A percentile compares a stretch with the other conserved stretches of the same genome.
These are phyloP conservation scores for Ladona fulva DNA, from an alignment of 1,140 invertebrate species.

Conservation along the genomic window DNA sequence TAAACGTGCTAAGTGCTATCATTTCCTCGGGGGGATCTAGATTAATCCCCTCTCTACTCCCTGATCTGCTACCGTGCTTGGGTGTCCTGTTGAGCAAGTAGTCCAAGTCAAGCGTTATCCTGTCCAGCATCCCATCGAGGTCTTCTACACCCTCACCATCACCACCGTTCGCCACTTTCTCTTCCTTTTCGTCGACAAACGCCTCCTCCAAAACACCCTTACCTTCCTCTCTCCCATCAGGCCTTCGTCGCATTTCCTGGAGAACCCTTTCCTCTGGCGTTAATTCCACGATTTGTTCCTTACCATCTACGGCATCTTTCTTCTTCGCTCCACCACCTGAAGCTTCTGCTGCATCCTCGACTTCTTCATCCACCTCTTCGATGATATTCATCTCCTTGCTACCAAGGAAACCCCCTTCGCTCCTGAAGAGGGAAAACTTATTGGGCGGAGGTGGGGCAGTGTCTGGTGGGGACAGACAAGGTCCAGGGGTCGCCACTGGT, in stretches of 20 bases:
- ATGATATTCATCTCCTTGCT: neutral
- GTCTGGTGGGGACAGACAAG: neutral
- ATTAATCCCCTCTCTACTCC: neutral
- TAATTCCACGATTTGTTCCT: neutral
- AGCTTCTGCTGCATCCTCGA: neutral
- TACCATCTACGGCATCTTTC: neutral
- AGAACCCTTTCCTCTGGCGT: neutral
- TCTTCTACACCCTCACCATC: constrained; percentile 23
- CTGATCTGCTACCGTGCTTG: neutral
- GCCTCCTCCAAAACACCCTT: neutral
- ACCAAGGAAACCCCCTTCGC: neutral
- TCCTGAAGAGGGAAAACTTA: neutral
- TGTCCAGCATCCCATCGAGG: constrained; percentile 51
- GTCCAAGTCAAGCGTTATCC: constrained; percentile 64
- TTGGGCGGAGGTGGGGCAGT: neutral
- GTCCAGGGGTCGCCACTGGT: neutral
- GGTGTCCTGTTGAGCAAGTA: constrained; percentile 55
- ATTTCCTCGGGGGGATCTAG: neutral
- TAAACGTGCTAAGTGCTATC: neutral
- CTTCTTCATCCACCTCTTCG: neutral
- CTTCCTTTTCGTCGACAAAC: neutral
- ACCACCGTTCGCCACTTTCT: neutral
- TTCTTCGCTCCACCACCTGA: neutral
- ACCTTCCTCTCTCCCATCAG: neutral
- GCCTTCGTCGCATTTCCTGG: neutral